These are phyloP conservation scores for Papilio polytes DNA, from an alignment of 1,140 invertebrate species.

Conservation along the genomic window DNA sequence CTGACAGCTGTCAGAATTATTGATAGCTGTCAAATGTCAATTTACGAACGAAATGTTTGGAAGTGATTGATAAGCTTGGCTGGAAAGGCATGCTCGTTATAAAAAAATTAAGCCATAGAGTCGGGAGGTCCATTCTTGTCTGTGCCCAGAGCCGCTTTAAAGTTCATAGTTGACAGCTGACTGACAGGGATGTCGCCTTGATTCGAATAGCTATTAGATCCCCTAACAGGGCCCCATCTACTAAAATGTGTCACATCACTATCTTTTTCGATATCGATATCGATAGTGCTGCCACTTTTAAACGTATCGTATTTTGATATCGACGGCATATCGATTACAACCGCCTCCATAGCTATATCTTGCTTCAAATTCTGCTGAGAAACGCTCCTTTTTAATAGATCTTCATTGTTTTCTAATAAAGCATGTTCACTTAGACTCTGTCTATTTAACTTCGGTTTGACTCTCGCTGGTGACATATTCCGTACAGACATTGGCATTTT, in stretches of 20 bases:
- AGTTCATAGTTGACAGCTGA: slow-evolving; percentile 71
- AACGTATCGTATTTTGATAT: slow-evolving; percentile 63
- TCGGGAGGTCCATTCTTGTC: slow-evolving; percentile 57
- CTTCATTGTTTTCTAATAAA: slow-evolving; percentile 52
- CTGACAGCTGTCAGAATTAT: not conserved
- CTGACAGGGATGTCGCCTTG: slow-evolving; percentile 61
- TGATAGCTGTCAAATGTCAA: not conserved
- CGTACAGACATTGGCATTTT: slow-evolving; percentile 33
- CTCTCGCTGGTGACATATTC: slow-evolving; percentile 36
- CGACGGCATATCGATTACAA: slow-evolving; percentile 73
- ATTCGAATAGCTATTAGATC: slow-evolving; percentile 74
- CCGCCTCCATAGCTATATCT: slow-evolving; percentile 70
- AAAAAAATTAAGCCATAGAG: slow-evolving; percentile 57
- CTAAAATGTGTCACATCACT: slow-evolving; percentile 54
- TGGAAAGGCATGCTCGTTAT: not conserved
- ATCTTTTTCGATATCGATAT: slow-evolving; percentile 16
- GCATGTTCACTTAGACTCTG: slow-evolving; percentile 69
- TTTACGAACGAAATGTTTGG: not conserved
- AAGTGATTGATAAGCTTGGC: not conserved
- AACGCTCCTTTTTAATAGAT: slow-evolving; percentile 62
- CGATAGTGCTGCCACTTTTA: slow-evolving; percentile 47
- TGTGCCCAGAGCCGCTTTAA: slow-evolving; percentile 50
- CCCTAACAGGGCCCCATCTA: slow-evolving; percentile 68
- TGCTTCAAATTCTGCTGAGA: slow-evolving; percentile 74
- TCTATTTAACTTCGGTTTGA: slow-evolving; percentile 55